Evolutionary conservation across 2,888 invertebrate genomes (phyloP), one percentile per base, ranked within the genome.

Genomic region (Lucinisca nassula): DNA sequence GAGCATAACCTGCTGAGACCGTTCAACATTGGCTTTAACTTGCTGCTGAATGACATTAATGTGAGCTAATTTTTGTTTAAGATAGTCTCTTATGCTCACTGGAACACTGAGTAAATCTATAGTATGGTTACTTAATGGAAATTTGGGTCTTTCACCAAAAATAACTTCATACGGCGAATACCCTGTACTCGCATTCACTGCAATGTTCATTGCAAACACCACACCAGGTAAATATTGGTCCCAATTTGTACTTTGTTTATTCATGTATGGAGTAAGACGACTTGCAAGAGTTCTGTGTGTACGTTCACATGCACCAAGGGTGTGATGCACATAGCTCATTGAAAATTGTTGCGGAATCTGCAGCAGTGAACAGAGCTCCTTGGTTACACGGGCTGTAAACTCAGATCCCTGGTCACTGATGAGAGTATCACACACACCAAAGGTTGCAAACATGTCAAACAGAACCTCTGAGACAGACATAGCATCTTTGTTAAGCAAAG

Each of bases 121-220:
- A n/a, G 37, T 35, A 49, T 35, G 74, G 45, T 14, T 37, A 27
- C 32, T 35, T 35, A 87, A 61, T 27, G 87, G 89, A 79, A 88
- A 89, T 67, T 82, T 84, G 14, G 83, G 84, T 24, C 91, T 51
- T 21, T 77, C 73, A 2, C 70, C 85, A 76, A 76, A 86, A 37
- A 87, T 2, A 1, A 90, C 80, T 49, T 91, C 87, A 87, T 84
- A 87, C 24, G 89, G 89, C n/a, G 89, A 85, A 35, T 75, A 89
- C 17, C 85, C 87, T 49, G 49, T 21, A 75, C 78, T 37, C 17
- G 88, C 4, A 61, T 90, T 77, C 6, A 82, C 87, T 40, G 83
- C n/a, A 40, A 79, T 78, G 58, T 90, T 90, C 58, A 87, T 87
- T n/a, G 87, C 76, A 73, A 91, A 88, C 3, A 86, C 79, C 27